Percentiles rank a stretch among this genome's conserved stretches.
phyloP scores from a whole-genome alignment of 2,113 vertebrate species.

The Epinephelus moara region DNA sequence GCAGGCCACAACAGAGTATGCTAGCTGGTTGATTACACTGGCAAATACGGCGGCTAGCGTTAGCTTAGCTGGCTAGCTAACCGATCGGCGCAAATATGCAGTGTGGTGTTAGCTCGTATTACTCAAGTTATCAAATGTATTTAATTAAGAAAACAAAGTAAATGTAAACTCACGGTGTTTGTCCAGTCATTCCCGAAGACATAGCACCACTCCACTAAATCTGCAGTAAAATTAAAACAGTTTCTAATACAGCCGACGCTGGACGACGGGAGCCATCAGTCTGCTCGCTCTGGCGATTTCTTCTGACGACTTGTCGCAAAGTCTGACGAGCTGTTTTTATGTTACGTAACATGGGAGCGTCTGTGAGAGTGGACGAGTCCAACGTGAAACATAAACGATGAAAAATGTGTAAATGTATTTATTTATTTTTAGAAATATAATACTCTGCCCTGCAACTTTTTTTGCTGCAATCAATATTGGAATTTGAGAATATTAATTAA shows the following conservation, averaged over 20 bases:
- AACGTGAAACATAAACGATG: too few species aligned
- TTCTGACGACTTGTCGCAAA: constrained; percentile 66
- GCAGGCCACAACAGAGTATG: constrained; percentile 36
- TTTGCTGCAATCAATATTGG: too few species aligned
- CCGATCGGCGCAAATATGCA: not conserved
- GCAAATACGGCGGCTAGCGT: not conserved
- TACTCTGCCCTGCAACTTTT: too few species aligned
- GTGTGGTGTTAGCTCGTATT: not conserved
- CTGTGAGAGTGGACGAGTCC: too few species aligned
- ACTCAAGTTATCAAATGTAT: not conserved
- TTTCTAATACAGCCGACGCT: constrained; percentile 6
- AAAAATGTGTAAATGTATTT: too few species aligned
- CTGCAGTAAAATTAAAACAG: constrained; percentile 18
- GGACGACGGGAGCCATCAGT: constrained; percentile 58
- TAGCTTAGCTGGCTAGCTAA: constrained; percentile 20
- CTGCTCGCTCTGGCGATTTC: constrained; percentile 24
- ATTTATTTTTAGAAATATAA: too few species aligned
- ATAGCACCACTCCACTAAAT: constrained; percentile 65
- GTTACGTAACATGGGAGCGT: constrained; percentile 1
- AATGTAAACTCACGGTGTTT: constrained; percentile 81
- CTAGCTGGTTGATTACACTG: not conserved
- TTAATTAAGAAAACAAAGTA: not conserved
- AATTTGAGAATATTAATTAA: too few species aligned
- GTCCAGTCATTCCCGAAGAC: constrained; percentile 85
- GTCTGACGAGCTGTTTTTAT: not conserved